These are phyloP conservation scores for Montipora cactus DNA, from an alignment of 64 coral and sea anemone genomes.

Conservation along the genomic window DNA sequence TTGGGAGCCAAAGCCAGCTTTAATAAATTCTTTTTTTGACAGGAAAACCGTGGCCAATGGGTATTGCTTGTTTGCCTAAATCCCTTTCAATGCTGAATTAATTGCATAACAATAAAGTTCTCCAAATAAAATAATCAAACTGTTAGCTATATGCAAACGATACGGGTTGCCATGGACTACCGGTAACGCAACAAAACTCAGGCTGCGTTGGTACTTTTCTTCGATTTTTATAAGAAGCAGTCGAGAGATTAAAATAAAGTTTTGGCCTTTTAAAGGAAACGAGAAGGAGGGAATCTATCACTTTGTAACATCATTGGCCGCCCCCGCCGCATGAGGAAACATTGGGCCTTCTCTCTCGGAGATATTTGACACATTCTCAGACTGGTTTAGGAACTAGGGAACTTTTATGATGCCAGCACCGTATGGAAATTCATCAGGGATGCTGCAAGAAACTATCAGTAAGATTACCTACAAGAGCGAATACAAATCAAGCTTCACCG, in stretches of 20 bases:
- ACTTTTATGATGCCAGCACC: conserved; percentile 45
- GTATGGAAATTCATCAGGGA: conserved; percentile 39
- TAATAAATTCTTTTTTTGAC: not conserved
- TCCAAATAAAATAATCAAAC: not conserved
- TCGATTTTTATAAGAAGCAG: too few relatives aligned
- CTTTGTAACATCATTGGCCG: too few relatives aligned
- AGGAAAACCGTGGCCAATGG: not conserved
- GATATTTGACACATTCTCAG: not conserved
- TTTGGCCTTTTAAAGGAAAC: too few relatives aligned
- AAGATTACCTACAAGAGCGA: conserved; percentile 78
- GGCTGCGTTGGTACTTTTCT: not conserved
- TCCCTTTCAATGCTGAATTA: not conserved
- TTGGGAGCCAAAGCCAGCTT: too few relatives aligned
- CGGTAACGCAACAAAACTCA: conserved; percentile 15
- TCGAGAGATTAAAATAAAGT: too few relatives aligned
- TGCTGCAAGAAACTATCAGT: conserved; percentile 80
- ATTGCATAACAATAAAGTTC: conserved; percentile 41
- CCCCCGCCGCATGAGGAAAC: too few relatives aligned
- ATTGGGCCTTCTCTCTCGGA: too few relatives aligned
- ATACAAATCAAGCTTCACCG: conserved; percentile 73
- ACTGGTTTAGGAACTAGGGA: not conserved
- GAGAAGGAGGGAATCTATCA: too few relatives aligned
- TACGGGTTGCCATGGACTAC: conserved; percentile 19
- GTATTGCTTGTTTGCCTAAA: not conserved
- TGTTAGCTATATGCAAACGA: not conserved